phyloP scores from a whole-genome alignment of 1,140 invertebrate genomes.

The Odontomachus brunneus region DNA sequence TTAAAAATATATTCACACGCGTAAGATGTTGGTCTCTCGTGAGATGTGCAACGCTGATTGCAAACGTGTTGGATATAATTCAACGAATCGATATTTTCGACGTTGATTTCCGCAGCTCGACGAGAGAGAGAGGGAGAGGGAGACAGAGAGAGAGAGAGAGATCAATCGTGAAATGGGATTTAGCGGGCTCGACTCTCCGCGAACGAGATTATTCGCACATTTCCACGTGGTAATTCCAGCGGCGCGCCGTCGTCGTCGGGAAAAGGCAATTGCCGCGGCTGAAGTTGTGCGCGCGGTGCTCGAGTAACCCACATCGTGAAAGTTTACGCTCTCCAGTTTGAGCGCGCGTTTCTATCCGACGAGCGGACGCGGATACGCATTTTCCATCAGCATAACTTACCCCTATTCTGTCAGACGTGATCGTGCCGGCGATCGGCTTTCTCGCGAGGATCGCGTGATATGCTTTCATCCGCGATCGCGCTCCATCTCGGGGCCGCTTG shows the following conservation, averaged over 20 bases:
- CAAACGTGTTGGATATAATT: too few species aligned
- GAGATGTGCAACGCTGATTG: too few species aligned
- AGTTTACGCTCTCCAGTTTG: slow-evolving; percentile 23
- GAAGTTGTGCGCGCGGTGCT: slow-evolving; percentile 3
- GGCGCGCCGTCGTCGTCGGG: background rate
- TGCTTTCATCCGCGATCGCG: slow-evolving; percentile 6
- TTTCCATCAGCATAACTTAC: slow-evolving; percentile 34
- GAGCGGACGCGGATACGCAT: background rate
- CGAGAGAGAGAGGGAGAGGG: background rate
- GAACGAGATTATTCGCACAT: slow-evolving; percentile 54
- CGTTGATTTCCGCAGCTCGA: slow-evolving; percentile 38
- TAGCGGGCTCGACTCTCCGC: slow-evolving; percentile 18
- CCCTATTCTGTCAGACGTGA: background rate
- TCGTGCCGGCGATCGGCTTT: background rate
- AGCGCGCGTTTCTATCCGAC: background rate
- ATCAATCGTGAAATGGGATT: slow-evolving; percentile 2
- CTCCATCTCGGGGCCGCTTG: background rate
- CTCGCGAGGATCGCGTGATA: background rate
- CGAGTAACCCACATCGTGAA: slow-evolving; percentile 42
- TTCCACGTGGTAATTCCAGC: slow-evolving; percentile 29
- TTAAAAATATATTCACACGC: too few species aligned
- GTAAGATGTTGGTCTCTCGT: too few species aligned
- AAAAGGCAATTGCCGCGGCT: slow-evolving; percentile 21
- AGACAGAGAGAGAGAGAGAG: background rate
- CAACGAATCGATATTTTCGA: too few species aligned